phyloP scores from a whole-genome alignment of 1,140 invertebrate genomes.

The Drosophila sulfurigaster region DNA sequence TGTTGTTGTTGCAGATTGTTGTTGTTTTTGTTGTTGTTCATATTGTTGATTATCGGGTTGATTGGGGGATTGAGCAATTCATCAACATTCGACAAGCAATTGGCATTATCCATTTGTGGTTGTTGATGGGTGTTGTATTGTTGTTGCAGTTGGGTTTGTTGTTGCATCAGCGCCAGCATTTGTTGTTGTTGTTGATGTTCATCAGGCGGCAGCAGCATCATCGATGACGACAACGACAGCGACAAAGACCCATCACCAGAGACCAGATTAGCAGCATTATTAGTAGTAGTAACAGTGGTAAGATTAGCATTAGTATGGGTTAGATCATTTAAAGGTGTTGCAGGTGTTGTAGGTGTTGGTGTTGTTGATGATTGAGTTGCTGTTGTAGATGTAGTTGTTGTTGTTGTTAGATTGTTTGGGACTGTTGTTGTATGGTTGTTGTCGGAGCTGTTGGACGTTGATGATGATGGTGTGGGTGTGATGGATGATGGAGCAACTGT shows the following conservation, averaged over 20 bases:
- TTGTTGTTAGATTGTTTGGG: conserved; percentile 45
- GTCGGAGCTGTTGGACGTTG: conserved; percentile 40
- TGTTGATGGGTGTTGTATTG: conserved; percentile 74
- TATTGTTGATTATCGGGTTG: conserved; percentile 27
- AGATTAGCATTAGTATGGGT: conserved; percentile 83
- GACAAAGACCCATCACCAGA: conserved; percentile 54
- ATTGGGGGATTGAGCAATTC: conserved; percentile 48
- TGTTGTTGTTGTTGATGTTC: conserved; percentile 76
- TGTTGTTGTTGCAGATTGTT: conserved; percentile 62
- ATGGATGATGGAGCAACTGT: conserved; percentile 71
- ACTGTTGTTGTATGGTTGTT: conserved; percentile 50
- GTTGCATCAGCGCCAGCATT: conserved; percentile 78
- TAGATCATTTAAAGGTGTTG: conserved; percentile 62
- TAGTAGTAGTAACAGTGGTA: conserved; percentile 82
- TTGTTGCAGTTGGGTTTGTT: conserved; percentile 83
- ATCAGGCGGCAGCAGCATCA: conserved; percentile 33
- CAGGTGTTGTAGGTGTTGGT: conserved; percentile 39
- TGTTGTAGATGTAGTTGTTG: conserved; percentile 48
- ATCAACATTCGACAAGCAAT: conserved; percentile 45
- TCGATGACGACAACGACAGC: conserved; percentile 24
- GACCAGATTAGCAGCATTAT: conserved; percentile 65
- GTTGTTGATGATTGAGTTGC: conserved; percentile 41
- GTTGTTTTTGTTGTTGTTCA: conserved; percentile 53
- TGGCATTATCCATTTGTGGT: conserved; percentile 47
- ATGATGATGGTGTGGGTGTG: conserved; percentile 57